Base-by-base conservation (phyloP, 1,140 invertebrate genomes). In the Listronotus oregonensis region DNA sequence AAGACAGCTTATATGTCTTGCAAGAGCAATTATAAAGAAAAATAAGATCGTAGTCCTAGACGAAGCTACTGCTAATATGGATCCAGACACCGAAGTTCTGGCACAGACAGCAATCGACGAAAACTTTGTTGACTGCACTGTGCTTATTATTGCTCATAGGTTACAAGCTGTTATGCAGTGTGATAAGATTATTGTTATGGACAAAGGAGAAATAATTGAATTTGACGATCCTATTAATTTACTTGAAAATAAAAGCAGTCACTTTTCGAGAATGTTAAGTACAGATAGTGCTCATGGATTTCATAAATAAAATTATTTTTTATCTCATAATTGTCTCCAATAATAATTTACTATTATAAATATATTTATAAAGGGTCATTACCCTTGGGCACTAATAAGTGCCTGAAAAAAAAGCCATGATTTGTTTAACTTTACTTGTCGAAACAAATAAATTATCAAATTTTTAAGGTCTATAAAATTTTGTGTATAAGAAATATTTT, bases 91-190 rank as follows among this genome's bases (percentile, higher is more conserved):
- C 7, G 87, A 85, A 83, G 88, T 80, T 79, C 85, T 85, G 52
- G 91, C 84, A 70, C 86, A 85, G 80, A 85, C 80, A 80, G 93
- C 85, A 15, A 85, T 85, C 69, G 86, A 86, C 21, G 83, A 80
- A 32, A 85, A 87, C 69, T 93, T 94, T 78, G 78, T 78, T 0
- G 77, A 87, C 56, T 88, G 87, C 58, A 94, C 92, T 0, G 88
- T 94, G 5, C 79, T 94, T 4, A 93, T 92, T 0, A 92, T 94
- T 68, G 91, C 92, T 12, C 91, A 94, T 79, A 81, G 91, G 37
- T 78, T 93, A 9, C 88, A 92, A 68, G 93, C 91, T 0, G 90
- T 94, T 40, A 89, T 95, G 85, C 90, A 94, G 73, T 89, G 85
- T 60, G 87, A 88, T 71, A 82, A 85, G 60, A 85, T 93, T 61